Evolutionary conservation across 2,888 invertebrate species (phyloP).

Genomic region (Alsophila aescularia): DNA sequence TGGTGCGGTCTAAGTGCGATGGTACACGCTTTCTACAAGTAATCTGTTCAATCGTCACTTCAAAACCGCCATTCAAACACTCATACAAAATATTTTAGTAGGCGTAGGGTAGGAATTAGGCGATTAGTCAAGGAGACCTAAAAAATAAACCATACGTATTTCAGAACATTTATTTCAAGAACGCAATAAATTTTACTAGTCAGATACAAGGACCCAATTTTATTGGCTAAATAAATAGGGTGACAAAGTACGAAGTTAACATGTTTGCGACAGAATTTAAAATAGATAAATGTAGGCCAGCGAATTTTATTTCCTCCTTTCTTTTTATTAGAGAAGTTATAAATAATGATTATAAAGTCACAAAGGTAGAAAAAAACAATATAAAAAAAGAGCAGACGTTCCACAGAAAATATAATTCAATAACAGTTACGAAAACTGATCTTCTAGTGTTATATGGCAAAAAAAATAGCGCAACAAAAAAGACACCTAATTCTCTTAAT

Average conservation of each 20-base stretch:
- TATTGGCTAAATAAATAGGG: slow-evolving; percentile 32
- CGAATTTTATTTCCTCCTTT: slow-evolving; percentile 18
- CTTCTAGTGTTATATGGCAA: too few relatives aligned
- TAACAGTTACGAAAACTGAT: too few relatives aligned
- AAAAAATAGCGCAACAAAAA: too few relatives aligned
- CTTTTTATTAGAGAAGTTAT: not conserved
- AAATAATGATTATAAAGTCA: not conserved
- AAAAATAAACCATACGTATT: slow-evolving; percentile 17
- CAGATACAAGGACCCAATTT: slow-evolving; percentile 31
- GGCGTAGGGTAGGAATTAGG: slow-evolving; percentile 8
- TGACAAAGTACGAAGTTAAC: slow-evolving; percentile 26
- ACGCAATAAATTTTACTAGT: slow-evolving; percentile 30
- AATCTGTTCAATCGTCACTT: too few relatives aligned
- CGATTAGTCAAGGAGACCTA: slow-evolving; percentile 12
- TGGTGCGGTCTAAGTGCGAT: too few relatives aligned
- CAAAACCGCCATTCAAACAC: not conserved
- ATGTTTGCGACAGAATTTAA: slow-evolving; percentile 16
- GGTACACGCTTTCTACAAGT: too few relatives aligned
- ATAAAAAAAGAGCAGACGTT: too few relatives aligned
- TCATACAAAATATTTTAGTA: slow-evolving; percentile 2
- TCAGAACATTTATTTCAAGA: slow-evolving; percentile 23
- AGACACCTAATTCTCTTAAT: too few relatives aligned
- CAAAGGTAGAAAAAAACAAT: not conserved
- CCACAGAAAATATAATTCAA: too few relatives aligned
- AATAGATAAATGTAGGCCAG: slow-evolving; percentile 30